These are phyloP conservation scores for Sitta carolinensis DNA, from an alignment of 2,797 vertebrate genomes.

Conservation along the genomic window DNA sequence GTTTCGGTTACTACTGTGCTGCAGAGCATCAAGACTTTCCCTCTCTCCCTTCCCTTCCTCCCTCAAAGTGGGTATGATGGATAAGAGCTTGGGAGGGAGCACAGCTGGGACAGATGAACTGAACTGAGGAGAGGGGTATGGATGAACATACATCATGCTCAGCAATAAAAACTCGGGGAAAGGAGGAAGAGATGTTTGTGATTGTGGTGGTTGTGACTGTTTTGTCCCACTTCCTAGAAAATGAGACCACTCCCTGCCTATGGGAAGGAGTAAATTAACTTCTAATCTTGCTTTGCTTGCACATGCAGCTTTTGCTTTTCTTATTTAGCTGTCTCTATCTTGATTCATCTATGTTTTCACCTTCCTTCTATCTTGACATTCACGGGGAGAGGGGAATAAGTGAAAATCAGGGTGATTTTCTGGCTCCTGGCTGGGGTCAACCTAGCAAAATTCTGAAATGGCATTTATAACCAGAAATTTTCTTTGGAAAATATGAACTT, in stretches of 20 bases:
- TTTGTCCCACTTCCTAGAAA: not conserved
- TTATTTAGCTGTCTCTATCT: not conserved
- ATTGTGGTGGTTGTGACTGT: not conserved
- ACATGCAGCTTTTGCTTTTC: not conserved
- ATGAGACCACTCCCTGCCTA: not conserved
- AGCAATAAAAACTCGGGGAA: fast-evolving
- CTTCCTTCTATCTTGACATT: not conserved
- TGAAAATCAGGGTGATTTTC: not conserved
- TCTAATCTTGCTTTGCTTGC: not conserved
- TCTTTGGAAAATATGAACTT: not conserved
- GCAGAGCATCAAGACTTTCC: not conserved
- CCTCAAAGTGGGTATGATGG: not conserved
- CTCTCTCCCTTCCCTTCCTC: not conserved
- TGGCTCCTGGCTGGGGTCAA: not conserved
- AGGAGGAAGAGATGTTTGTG: not conserved
- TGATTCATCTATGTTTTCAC: not conserved
- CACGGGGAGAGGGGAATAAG: not conserved
- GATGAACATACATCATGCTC: not conserved
- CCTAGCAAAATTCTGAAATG: not conserved
- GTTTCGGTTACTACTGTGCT: not conserved
- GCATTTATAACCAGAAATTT: not conserved
- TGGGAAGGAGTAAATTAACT: not conserved
- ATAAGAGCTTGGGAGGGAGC: not conserved
- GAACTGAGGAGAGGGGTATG: not conserved
- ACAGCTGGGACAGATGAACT: not conserved